phyloP scores from a whole-genome alignment of 1,140 invertebrate species.

The Drosophila orena region DNA sequence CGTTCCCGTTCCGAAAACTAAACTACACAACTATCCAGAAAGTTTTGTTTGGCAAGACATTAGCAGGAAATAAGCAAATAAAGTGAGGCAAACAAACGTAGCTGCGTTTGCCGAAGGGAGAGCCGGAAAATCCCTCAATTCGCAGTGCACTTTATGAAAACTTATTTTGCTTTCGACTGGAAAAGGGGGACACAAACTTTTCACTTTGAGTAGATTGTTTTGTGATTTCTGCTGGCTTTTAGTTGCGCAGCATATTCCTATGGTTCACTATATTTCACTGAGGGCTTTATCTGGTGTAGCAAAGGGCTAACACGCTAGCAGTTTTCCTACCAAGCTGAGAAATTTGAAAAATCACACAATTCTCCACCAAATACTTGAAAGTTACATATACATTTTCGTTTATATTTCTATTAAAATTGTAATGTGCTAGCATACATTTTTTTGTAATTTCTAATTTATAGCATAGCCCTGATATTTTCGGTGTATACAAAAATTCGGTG shows the following conservation, averaged over 20 bases:
- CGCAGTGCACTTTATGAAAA: conserved; percentile 49
- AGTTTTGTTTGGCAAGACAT: conserved; percentile 71
- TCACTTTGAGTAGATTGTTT: conserved; percentile 57
- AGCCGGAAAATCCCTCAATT: conserved; percentile 47
- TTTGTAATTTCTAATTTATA: background rate
- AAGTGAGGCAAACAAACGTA: conserved; percentile 49
- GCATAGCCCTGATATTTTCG: background rate
- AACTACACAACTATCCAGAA: conserved; percentile 51
- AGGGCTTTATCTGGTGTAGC: conserved; percentile 6
- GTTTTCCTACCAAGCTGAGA: conserved; percentile 1
- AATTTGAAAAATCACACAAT: background rate
- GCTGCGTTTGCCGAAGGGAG: conserved; percentile 19
- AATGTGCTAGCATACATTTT: background rate
- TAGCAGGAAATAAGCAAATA: conserved; percentile 72
- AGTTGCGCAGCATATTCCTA: conserved; percentile 19
- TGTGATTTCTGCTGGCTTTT: conserved; percentile 22
- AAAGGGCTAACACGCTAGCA: conserved; percentile 5
- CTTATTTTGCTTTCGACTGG: conserved; percentile 30
- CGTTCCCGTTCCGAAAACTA: conserved; percentile 35
- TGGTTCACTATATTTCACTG: conserved; percentile 5
- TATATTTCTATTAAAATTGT: background rate
- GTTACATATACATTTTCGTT: too few species aligned
- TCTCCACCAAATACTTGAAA: too few species aligned
- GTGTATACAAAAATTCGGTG: background rate
- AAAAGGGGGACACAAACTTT: conserved; percentile 50